phyloP scores from a whole-genome alignment of 2,888 invertebrate species.

The Caradrina clavipalpis region DNA sequence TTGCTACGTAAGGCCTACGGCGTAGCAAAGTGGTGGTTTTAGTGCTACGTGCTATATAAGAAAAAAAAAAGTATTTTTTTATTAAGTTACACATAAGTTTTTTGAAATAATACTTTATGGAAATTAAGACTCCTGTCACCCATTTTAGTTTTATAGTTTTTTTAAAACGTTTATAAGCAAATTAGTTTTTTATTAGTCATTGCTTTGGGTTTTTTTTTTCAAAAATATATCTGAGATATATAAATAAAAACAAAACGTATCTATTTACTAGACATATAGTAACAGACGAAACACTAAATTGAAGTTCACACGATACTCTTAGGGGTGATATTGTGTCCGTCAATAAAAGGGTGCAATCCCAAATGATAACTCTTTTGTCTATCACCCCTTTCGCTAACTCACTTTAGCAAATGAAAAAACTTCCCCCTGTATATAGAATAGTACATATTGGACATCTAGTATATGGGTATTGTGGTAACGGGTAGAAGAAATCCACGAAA shows the following conservation, averaged over 20 bases:
- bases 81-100: not conserved
- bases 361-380: constrained; percentile 70
- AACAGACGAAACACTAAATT: constrained; percentile 4
- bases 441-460: constrained; percentile 4
- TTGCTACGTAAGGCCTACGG: constrained; percentile 24
- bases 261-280: not conserved
- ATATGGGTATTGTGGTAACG: too few species aligned
- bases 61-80: not conserved
- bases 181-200: too few species aligned
- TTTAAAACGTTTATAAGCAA: not conserved
- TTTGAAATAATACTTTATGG: not conserved
- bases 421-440: constrained; percentile 38
- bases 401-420: constrained; percentile 70
- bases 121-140: not conserved
- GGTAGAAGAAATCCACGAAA: too few species aligned
- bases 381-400: constrained; percentile 74
- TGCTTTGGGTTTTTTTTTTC: too few species aligned
- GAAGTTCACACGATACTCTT: constrained; percentile 66
- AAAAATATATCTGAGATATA: not conserved
- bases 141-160: not conserved
- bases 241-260: not conserved
- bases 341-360: constrained; percentile 71
- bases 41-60: not conserved
- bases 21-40: constrained; percentile 26
- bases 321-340: constrained; percentile 43